Conservation (phyloP, 2,888 invertebrate genomes). For the Dolomedes plantarius region DNA sequence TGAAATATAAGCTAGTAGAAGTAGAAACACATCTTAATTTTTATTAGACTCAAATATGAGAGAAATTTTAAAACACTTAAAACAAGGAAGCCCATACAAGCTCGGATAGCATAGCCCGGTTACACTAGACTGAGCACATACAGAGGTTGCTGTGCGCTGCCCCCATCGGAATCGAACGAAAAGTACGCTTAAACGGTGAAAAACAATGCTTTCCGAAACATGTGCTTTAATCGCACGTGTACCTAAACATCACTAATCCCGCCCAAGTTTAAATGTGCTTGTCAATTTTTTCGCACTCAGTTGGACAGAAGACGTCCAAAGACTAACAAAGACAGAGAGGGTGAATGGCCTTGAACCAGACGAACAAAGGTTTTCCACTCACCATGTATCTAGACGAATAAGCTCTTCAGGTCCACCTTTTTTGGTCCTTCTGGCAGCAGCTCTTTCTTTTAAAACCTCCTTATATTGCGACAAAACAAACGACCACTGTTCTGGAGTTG, state of each 20-base stretch:
- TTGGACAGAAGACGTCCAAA: conserved; percentile 61
- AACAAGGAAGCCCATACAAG: conserved; percentile 58
- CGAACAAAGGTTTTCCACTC: conserved; percentile 77
- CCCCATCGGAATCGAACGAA: conserved; percentile 56
- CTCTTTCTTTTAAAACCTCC: conserved; percentile 91
- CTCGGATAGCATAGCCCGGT: conserved; percentile 57
- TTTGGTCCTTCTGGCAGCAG: conserved; percentile 88
- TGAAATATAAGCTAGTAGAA: too few relatives aligned
- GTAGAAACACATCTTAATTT: too few relatives aligned
- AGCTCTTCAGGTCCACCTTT: conserved; percentile 89
- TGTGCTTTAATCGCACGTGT: conserved; percentile 71
- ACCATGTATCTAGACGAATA: conserved; percentile 96
- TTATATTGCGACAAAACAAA: conserved; percentile 93
- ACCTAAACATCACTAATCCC: conserved; percentile 69
- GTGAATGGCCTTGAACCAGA: conserved; percentile 71
- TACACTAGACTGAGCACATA: conserved; percentile 67
- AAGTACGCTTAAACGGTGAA: conserved; percentile 40
- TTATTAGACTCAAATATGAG: too few relatives aligned
- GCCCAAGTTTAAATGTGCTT: conserved; percentile 69
- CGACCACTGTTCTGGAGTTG: conserved; percentile 87
- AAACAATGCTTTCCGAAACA: conserved; percentile 65
- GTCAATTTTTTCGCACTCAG: conserved; percentile 70
- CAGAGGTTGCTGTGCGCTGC: conserved; percentile 44
- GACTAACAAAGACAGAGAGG: conserved; percentile 65
- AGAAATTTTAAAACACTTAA: too few relatives aligned